A percentile compares a stretch with the other conserved stretches of the same genome.
Evolutionary conservation across 2,888 invertebrate species (phyloP).

Genomic region (Marronus borbonicus): DNA sequence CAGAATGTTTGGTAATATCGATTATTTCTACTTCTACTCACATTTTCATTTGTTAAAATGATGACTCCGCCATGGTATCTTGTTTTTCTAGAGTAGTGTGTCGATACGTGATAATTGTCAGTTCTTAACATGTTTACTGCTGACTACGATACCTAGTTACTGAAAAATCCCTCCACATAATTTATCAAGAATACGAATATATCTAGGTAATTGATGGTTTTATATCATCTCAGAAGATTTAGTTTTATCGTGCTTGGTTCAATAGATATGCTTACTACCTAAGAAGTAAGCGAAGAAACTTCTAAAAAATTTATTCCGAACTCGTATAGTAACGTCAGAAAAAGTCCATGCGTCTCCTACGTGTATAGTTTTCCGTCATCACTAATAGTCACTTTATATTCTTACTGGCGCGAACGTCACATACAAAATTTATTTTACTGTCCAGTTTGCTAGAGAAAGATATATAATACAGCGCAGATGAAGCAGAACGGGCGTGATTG

Average conservation of each 20-base stretch:
- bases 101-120: too few relatives aligned
- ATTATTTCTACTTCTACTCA: too few relatives aligned
- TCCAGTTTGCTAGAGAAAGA: slow-evolving; percentile 35
- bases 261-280: not conserved
- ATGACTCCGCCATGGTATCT: too few relatives aligned
- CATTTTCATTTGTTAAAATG: too few relatives aligned
- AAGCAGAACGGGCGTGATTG: slow-evolving; percentile 41
- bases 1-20: too few relatives aligned
- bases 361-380: slow-evolving; percentile 20
- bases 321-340: slow-evolving; percentile 22
- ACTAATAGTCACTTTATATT: slow-evolving; percentile 48
- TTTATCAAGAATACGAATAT: not conserved
- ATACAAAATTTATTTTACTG: slow-evolving; percentile 46
- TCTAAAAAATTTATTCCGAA: slow-evolving; percentile 36
- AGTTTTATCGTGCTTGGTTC: not conserved
- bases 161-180: too few relatives aligned
- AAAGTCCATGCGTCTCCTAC: not conserved
- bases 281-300: slow-evolving; percentile 6
- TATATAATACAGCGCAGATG: slow-evolving; percentile 30
- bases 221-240: not conserved
- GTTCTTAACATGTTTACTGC: too few relatives aligned
- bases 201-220: not conserved
- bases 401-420: slow-evolving; percentile 41
- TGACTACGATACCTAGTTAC: too few relatives aligned
- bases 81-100: too few relatives aligned